These are phyloP conservation scores for Melolontha melolontha DNA, from an alignment of 2,888 invertebrate species.

Conservation along the genomic window DNA sequence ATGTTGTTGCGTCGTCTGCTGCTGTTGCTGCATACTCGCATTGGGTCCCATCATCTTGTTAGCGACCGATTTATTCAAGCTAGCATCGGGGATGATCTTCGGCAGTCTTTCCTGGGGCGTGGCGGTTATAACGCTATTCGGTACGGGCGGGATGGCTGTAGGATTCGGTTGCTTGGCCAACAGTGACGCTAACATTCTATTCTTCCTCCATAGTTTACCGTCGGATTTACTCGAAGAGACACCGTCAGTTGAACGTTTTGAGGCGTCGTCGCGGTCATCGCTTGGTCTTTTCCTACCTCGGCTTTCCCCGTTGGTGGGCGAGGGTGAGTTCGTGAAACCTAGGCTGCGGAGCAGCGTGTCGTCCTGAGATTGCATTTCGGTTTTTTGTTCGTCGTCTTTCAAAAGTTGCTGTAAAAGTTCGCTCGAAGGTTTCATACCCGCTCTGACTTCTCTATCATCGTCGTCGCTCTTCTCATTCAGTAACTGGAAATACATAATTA, in stretches of 20 bases:
- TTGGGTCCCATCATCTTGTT: constrained; percentile 50
- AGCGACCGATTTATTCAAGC: constrained; percentile 55
- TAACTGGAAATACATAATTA: constrained; percentile 73
- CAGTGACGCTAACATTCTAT: constrained; percentile 86
- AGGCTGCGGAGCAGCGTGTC: constrained; percentile 69
- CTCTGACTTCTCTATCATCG: constrained; percentile 75
- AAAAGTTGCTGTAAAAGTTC: constrained; percentile 73
- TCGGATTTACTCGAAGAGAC: constrained; percentile 65
- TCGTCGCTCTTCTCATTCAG: constrained; percentile 86
- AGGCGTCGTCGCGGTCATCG: constrained; percentile 72
- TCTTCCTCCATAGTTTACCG: constrained; percentile 83
- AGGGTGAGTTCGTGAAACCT: constrained; percentile 71
- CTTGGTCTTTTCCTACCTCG: constrained; percentile 71
- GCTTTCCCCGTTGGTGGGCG: constrained; percentile 67
- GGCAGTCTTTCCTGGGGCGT: constrained; percentile 80
- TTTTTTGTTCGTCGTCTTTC: constrained; percentile 69
- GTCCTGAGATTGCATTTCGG: constrained; percentile 65
- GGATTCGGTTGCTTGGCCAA: constrained; percentile 79
- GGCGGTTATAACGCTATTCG: constrained; percentile 73
- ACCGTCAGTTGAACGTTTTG: constrained; percentile 66
- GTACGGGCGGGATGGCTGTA: constrained; percentile 75
- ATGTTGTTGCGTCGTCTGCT: constrained; percentile 46
- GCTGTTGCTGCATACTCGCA: constrained; percentile 42
- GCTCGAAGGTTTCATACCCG: constrained; percentile 71
- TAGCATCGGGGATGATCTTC: constrained; percentile 59